Evolutionary conservation across 2,797 vertebrate species (phyloP).

Genomic region (Chiroxiphia lanceolata): DNA sequence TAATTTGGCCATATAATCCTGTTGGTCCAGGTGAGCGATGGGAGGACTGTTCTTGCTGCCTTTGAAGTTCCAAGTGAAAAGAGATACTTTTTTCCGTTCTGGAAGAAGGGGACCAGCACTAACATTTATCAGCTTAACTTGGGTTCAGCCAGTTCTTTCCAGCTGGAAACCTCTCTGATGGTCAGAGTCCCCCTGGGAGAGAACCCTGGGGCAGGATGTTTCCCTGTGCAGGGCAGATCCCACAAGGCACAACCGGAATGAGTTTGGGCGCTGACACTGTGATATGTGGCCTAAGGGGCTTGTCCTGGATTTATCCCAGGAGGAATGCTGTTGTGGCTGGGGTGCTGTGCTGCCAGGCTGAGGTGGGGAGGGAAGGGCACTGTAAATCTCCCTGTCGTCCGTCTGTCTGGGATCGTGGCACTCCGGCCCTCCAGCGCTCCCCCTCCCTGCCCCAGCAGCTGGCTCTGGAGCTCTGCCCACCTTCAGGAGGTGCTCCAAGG

Average conservation of each 20-base stretch:
- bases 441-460: neutral
- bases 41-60: neutral
- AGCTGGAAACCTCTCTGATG: neutral
- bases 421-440: rapidly evolving
- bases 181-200: neutral
- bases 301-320: neutral
- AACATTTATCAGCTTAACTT: neutral
- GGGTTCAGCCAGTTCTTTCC: neutral
- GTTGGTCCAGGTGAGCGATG: neutral
- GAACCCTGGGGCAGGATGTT: neutral
- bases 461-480: neutral
- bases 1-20: neutral
- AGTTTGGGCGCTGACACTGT: neutral
- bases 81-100: neutral
- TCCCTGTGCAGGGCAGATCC: neutral
- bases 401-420: neutral
- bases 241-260: neutral
- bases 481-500: neutral
- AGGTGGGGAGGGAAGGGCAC: neutral
- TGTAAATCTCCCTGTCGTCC: neutral
- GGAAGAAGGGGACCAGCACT: neutral
- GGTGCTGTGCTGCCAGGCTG: neutral
- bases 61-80: neutral
- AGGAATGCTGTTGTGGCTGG: neutral
- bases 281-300: neutral